phyloP scores from a whole-genome alignment of 2,888 invertebrate genomes.

The Rhopalosiphum nymphaeae region DNA sequence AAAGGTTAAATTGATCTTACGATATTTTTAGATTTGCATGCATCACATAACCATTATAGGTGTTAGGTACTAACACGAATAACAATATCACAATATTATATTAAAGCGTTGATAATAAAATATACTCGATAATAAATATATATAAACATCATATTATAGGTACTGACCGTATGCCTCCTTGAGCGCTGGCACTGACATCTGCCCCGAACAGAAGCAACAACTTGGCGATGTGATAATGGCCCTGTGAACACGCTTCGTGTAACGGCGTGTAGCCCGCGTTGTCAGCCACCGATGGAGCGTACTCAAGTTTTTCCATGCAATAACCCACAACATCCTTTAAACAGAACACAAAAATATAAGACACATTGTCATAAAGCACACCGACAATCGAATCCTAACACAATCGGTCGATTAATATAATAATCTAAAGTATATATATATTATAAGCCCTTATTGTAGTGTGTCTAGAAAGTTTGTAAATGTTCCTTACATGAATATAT shows the following conservation, averaged over 20 bases:
- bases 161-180: constrained; percentile 85
- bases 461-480: constrained; percentile 4
- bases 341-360: background rate
- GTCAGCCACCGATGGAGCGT: constrained; percentile 87
- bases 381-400: background rate
- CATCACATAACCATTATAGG: background rate
- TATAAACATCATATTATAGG: constrained; percentile 2
- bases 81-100: background rate
- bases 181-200: constrained; percentile 90
- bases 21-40: background rate
- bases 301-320: constrained; percentile 87
- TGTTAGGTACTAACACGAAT: background rate
- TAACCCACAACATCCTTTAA: constrained; percentile 80
- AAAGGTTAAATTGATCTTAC: background rate
- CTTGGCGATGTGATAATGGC: constrained; percentile 88
- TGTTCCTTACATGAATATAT: background rate
- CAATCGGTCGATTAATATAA: background rate
- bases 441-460: background rate
- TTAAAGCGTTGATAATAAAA: background rate
- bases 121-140: background rate
- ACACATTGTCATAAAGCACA: background rate
- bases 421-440: background rate
- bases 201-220: constrained; percentile 89
- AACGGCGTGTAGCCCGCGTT: constrained; percentile 94
- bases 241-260: constrained; percentile 91